phyloP scores from a whole-genome alignment of 2,797 vertebrate species.

The Microcaecilia unicolor region DNA sequence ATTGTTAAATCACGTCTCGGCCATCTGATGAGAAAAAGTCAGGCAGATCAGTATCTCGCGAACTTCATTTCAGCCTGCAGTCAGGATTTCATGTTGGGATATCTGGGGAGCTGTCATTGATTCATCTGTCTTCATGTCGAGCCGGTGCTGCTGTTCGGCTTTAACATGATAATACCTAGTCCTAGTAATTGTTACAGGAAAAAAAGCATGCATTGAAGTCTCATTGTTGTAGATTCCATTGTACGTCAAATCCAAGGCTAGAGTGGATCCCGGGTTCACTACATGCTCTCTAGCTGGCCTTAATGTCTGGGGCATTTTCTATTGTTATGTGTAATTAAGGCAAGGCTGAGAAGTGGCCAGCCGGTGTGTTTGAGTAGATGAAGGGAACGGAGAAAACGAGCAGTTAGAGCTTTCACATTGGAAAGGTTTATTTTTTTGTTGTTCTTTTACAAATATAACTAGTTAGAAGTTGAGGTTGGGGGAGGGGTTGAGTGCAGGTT shows the following conservation, averaged over 20 bases:
- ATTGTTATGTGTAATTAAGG: slow-evolving; percentile 39
- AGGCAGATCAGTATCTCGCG: slow-evolving; percentile 17
- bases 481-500: too few relatives aligned
- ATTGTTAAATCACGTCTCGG: too few relatives aligned
- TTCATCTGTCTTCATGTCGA: slow-evolving; percentile 34
- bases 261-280: slow-evolving; percentile 13
- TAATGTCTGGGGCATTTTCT: slow-evolving; percentile 36
- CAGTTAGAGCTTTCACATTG: slow-evolving; percentile 31
- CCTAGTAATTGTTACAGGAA: slow-evolving; percentile 11
- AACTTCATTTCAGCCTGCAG: slow-evolving; percentile 39
- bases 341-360: slow-evolving; percentile 26
- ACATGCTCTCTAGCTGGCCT: slow-evolving; percentile 57
- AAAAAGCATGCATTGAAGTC: slow-evolving; percentile 13
- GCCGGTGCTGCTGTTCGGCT: slow-evolving; percentile 17
- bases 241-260: too few relatives aligned
- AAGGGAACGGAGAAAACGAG: background rate
- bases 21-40: too few relatives aligned
- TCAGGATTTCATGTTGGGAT: slow-evolving; percentile 21
- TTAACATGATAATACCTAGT: slow-evolving; percentile 12
- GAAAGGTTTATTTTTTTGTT: too few relatives aligned
- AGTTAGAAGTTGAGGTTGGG: too few relatives aligned
- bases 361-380: too few relatives aligned
- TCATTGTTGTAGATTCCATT: too few relatives aligned
- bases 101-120: slow-evolving; percentile 22
- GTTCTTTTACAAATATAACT: too few relatives aligned